These are phyloP conservation scores for Cyclina sinensis DNA, from an alignment of 1,140 invertebrate species.

Conservation along the genomic window DNA sequence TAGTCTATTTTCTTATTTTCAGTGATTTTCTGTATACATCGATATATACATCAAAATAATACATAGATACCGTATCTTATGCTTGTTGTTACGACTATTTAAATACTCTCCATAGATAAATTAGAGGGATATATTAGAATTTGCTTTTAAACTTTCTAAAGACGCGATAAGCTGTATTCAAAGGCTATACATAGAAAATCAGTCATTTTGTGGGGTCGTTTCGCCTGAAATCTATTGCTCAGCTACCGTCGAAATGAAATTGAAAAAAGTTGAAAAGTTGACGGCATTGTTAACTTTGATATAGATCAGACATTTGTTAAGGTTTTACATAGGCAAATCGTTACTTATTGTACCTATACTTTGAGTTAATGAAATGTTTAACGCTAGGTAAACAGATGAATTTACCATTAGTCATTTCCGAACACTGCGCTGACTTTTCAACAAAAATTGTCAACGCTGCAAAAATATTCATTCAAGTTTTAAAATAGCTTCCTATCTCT, in stretches of 20 bases:
- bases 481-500: background rate
- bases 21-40: background rate
- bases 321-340: constrained; percentile 42
- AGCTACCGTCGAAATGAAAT: constrained; percentile 29
- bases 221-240: constrained; percentile 34
- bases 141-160: constrained; percentile 62
- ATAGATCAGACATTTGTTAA: constrained; percentile 35
- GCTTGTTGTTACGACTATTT: constrained; percentile 42
- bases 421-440: background rate
- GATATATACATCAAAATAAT: constrained; percentile 24
- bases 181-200: constrained; percentile 36
- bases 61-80: constrained; percentile 28
- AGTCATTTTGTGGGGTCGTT: constrained; percentile 7
- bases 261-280: constrained; percentile 56
- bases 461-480: constrained; percentile 2
- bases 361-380: constrained; percentile 40
- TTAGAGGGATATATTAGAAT: constrained; percentile 36
- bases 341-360: constrained; percentile 53
- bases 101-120: constrained; percentile 31
- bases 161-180: constrained; percentile 50
- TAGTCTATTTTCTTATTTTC: background rate
- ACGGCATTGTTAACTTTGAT: constrained; percentile 51
- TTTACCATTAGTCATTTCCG: constrained; percentile 46
- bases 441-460: constrained; percentile 30
- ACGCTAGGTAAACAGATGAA: constrained; percentile 46